These are phyloP conservation scores for Drosophila micromelanica DNA, from an alignment of 1,140 invertebrate species.

Conservation along the genomic window DNA sequence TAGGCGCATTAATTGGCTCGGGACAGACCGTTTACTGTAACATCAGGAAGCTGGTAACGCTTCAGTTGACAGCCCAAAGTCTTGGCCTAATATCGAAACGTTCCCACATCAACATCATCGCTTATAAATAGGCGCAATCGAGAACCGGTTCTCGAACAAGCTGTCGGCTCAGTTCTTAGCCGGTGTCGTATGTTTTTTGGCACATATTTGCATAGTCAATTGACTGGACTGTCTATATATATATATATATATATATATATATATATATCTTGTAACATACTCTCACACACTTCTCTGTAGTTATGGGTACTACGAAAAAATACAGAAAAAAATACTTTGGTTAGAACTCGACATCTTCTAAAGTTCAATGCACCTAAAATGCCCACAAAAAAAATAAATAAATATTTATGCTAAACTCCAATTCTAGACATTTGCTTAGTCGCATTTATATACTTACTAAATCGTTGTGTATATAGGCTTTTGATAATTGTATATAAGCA, in stretches of 20 bases:
- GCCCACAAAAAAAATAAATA: not conserved
- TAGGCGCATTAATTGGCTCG: slow-evolving; percentile 13
- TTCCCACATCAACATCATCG: slow-evolving; percentile 55
- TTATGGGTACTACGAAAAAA: slow-evolving; percentile 23
- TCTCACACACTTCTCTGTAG: not conserved
- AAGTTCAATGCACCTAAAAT: slow-evolving; percentile 30
- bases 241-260: not conserved
- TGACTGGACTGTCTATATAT: slow-evolving; percentile 18
- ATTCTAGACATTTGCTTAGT: not conserved
- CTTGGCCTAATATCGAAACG: slow-evolving; percentile 3
- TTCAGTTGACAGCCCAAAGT: not conserved
- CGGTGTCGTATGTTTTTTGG: slow-evolving; percentile 49
- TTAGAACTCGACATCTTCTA: slow-evolving; percentile 1
- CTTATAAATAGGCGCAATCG: slow-evolving; percentile 42
- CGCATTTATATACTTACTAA: not conserved
- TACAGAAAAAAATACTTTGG: slow-evolving; percentile 7
- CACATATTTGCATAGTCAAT: slow-evolving; percentile 68
- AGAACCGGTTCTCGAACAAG: slow-evolving; percentile 33
- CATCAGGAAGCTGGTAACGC: slow-evolving; percentile 18
- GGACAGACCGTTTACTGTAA: slow-evolving; percentile 13
- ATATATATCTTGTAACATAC: not conserved
- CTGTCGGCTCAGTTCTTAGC: slow-evolving; percentile 8
- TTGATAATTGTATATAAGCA: not conserved
- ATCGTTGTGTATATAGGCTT: no score
- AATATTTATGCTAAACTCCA: slow-evolving; percentile 6